These are phyloP conservation scores for Stenichneumon culpator DNA, from an alignment of 2,888 invertebrate species.

Conservation along the genomic window DNA sequence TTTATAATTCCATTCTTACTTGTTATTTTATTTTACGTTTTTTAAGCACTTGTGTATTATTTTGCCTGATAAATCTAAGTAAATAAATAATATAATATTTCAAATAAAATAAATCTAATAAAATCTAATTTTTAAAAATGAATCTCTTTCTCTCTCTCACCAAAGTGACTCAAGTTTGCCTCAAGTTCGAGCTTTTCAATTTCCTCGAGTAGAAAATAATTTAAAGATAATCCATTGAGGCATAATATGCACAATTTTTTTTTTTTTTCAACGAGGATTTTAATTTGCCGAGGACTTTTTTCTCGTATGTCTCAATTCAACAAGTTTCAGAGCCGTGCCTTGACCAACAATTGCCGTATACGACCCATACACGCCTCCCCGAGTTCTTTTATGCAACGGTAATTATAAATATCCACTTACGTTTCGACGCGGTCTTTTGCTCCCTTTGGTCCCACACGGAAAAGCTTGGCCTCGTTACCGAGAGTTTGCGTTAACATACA, in stretches of 20 bases:
- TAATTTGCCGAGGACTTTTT: background rate
- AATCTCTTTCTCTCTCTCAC: too few relatives aligned
- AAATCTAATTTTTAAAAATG: too few relatives aligned
- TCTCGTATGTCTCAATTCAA: background rate
- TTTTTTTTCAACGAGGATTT: background rate
- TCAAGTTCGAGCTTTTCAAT: background rate
- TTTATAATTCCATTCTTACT: too few relatives aligned
- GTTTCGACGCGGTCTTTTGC: background rate
- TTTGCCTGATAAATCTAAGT: too few relatives aligned
- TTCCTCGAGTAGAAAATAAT: background rate
- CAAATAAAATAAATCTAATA: too few relatives aligned
- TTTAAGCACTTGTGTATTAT: too few relatives aligned
- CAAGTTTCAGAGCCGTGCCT: background rate
- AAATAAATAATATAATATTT: too few relatives aligned
- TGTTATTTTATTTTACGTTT: too few relatives aligned
- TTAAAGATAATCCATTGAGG: too few relatives aligned
- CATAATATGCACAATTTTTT: too few relatives aligned
- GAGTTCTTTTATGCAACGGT: slow-evolving; percentile 27
- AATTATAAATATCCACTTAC: slow-evolving; percentile 50
- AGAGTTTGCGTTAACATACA: slow-evolving; percentile 33
- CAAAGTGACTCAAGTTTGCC: too few relatives aligned
- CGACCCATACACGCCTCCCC: background rate
- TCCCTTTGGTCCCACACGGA: background rate
- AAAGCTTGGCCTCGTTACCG: slow-evolving; percentile 38
- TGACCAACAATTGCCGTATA: background rate